Evolutionary conservation across 2,797 vertebrate species (phyloP).

Genomic region (Borostomias antarcticus): DNA sequence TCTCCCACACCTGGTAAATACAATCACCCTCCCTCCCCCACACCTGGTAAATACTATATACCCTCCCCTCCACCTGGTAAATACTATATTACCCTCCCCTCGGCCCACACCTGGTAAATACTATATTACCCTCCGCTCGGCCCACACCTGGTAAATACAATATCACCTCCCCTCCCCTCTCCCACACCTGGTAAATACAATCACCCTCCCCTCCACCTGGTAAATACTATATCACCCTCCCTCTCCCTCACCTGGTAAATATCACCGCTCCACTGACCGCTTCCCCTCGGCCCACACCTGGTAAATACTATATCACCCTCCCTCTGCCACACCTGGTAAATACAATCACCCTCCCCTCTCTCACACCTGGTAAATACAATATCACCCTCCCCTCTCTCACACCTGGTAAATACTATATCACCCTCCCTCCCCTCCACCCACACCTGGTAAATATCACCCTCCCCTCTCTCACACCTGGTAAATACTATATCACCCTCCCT

Average conservation of each 20-base stretch:
- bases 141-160: slow-evolving; percentile 91
- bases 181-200: background rate
- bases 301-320: slow-evolving; percentile 77
- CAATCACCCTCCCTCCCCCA: too few species aligned
- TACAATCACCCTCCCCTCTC: too few species aligned
- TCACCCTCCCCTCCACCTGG: too few species aligned
- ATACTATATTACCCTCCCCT: too few species aligned
- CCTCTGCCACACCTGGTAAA: slow-evolving; percentile 95
- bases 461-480: slow-evolving; percentile 97
- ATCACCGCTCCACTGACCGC: too few species aligned
- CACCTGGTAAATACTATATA: background rate
- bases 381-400: slow-evolving; percentile 87
- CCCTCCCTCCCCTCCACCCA: too few species aligned
- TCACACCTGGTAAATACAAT: background rate
- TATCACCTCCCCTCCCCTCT: too few species aligned
- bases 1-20: slow-evolving; percentile 91
- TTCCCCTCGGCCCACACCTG: background rate
- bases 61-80: slow-evolving; percentile 94
- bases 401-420: slow-evolving; percentile 90
- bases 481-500: too few species aligned
- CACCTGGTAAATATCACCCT: slow-evolving; percentile 56
- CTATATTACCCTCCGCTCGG: slow-evolving; percentile 82
- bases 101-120: background rate
- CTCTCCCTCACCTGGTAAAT: slow-evolving; percentile 93
- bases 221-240: slow-evolving; percentile 94